A percentile compares a stretch with the other conserved stretches of the same genome.
Conservation (phyloP, 2,113 vertebrate species). For the Falco punctatus region DNA sequence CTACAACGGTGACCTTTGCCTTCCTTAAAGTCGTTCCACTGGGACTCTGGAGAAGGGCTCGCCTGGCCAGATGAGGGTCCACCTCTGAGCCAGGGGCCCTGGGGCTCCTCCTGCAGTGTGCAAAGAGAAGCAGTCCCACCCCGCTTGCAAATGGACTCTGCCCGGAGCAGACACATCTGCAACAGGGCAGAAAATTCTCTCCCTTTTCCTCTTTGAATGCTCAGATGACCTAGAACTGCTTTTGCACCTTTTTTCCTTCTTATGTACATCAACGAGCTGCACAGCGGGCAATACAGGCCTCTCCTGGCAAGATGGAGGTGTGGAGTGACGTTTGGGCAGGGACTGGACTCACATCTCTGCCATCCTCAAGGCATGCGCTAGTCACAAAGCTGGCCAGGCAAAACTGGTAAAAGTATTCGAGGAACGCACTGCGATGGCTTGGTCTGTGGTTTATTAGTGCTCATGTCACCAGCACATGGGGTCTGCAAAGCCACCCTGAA, state of each 20-base stretch:
- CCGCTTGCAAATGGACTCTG: not conserved
- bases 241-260: not conserved
- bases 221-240: not conserved
- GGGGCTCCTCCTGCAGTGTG: not conserved
- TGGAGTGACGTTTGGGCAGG: not conserved
- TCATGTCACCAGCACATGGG: not conserved
- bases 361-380: fast-evolving
- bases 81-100: not conserved
- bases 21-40: not conserved
- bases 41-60: not conserved
- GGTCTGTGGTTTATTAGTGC: not conserved
- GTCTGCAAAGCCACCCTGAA: not conserved
- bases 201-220: not conserved
- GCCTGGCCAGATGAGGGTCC: not conserved
- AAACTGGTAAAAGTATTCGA: not conserved
- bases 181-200: not conserved
- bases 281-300: not conserved
- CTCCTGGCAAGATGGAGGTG: not conserved
- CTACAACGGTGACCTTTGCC: not conserved
- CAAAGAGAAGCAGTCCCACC: not conserved
- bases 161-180: not conserved
- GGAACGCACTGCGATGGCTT: not conserved
- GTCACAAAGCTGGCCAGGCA: not conserved
- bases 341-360: not conserved
- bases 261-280: fast-evolving